These are phyloP conservation scores for Athene cunicularia DNA, from an alignment of 2,113 vertebrate genomes.

Conservation along the genomic window DNA sequence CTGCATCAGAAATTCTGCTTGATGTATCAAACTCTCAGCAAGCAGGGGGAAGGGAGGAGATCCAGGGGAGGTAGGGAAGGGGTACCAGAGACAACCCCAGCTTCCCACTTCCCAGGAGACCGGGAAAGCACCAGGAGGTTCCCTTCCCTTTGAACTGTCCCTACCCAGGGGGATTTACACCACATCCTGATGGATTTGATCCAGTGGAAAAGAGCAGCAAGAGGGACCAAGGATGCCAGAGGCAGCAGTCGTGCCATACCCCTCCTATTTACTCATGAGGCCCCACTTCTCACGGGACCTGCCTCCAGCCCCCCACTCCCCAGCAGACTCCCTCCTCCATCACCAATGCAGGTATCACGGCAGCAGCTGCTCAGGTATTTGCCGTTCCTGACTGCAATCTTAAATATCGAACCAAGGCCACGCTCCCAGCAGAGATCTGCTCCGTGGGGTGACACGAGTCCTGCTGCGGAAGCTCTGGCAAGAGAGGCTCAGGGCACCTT, in stretches of 20 bases:
- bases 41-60: neutral
- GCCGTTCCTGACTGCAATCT: neutral
- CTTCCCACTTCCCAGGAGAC: neutral
- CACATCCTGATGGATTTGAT: neutral
- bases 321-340: neutral
- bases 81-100: neutral
- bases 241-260: neutral
- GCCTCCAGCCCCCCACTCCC: neutral
- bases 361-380: neutral
- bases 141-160: neutral
- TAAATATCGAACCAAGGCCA: conserved; percentile 1
- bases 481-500: neutral
- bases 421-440: neutral
- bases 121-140: neutral
- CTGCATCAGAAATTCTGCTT: conserved; percentile 45
- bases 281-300: neutral
- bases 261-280: neutral
- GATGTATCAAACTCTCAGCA: neutral
- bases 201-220: neutral
- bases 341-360: neutral
- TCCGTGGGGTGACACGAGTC: neutral
- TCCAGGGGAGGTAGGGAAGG: neutral
- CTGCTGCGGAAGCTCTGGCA: neutral
- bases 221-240: neutral
- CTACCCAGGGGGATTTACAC: neutral